Evolutionary conservation across 30 jellyfish, hydroid and myxozoan genomes (phyloP).

Genomic region (Aurelia sp.): DNA sequence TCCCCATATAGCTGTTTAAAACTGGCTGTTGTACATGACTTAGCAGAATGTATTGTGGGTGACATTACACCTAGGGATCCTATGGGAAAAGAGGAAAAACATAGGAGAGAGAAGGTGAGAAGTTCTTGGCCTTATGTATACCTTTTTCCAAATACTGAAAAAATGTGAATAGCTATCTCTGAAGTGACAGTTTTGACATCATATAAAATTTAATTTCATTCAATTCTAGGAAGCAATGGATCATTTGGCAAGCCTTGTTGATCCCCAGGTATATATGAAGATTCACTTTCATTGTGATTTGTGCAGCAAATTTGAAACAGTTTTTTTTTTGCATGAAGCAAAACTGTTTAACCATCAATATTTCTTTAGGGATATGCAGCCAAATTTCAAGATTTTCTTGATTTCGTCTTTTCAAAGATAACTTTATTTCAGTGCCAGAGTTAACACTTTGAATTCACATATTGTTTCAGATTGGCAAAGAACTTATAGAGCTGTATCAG

Average conservation of each 20-base stretch:
- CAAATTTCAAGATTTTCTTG: not conserved
- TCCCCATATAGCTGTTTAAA: conserved; percentile 70
- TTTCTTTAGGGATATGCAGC: too few species aligned
- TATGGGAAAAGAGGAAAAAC: conserved; percentile 81
- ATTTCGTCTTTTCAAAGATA: not conserved
- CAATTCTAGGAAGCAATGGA: conserved; percentile 73
- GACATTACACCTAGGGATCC: conserved; percentile 93
- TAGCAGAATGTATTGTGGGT: conserved; percentile 97
- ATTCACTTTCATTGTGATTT: not conserved
- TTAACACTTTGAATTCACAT: not conserved
- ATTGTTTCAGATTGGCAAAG: conserved; percentile 40
- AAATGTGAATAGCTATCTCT: too few species aligned
- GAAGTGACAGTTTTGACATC: too few species aligned
- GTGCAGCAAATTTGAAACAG: too few species aligned
- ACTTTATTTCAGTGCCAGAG: not conserved
- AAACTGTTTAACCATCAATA: too few species aligned
- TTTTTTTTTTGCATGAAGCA: too few species aligned
- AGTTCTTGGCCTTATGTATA: not conserved
- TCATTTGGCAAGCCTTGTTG: conserved; percentile 44
- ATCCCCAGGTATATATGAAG: conserved; percentile 8
- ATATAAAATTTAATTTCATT: not conserved
- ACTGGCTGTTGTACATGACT: conserved; percentile 92
- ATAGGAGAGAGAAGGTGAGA: conserved; percentile 72
- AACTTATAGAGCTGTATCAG: conserved; percentile 23
- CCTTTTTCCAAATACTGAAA: not conserved